A percentile compares a stretch with the other conserved stretches of the same genome.
phyloP scores from a whole-genome alignment of 1,140 invertebrate species.

The Drosophila varians region DNA sequence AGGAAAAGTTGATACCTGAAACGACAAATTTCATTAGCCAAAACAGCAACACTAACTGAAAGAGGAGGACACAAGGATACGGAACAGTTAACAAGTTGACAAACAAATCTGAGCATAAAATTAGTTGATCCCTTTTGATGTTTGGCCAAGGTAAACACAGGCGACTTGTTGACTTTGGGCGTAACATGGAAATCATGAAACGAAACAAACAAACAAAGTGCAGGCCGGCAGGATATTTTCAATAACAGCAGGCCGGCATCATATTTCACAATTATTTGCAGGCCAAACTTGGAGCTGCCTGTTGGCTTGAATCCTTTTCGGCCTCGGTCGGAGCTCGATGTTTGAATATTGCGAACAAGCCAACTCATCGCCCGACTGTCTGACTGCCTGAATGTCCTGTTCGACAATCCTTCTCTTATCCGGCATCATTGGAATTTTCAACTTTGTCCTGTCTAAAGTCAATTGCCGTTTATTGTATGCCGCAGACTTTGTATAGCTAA shows the following conservation, averaged over 20 bases:
- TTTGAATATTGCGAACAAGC: conserved; percentile 46
- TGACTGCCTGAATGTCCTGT: neutral
- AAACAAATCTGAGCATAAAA: conserved; percentile 71
- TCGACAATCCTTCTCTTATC: neutral
- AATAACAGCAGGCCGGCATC: conserved; percentile 20
- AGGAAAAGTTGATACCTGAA: conserved; percentile 97
- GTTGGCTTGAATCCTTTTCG: conserved; percentile 53
- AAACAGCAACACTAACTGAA: conserved; percentile 9
- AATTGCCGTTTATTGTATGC: conserved; percentile 75
- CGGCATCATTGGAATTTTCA: conserved; percentile 23
- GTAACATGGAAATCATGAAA: conserved; percentile 54
- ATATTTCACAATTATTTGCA: conserved; percentile 72
- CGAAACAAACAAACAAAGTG: conserved; percentile 36
- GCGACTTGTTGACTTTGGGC: conserved; percentile 53
- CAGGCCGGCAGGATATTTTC: neutral
- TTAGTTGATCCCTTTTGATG: conserved; percentile 62
- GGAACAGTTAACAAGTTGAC: conserved; percentile 58
- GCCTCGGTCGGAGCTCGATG: conserved; percentile 3
- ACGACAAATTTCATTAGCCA: conserved; percentile 62
- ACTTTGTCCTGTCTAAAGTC: conserved; percentile 58
- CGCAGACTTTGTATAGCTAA: conserved; percentile 83
- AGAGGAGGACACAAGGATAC: conserved; percentile 13
- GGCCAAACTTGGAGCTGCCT: conserved; percentile 31
- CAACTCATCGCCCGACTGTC: neutral
- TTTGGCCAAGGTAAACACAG: conserved; percentile 58